Base-by-base conservation (phyloP, 2,113 vertebrate species). In the Suricata suricatta region DNA sequence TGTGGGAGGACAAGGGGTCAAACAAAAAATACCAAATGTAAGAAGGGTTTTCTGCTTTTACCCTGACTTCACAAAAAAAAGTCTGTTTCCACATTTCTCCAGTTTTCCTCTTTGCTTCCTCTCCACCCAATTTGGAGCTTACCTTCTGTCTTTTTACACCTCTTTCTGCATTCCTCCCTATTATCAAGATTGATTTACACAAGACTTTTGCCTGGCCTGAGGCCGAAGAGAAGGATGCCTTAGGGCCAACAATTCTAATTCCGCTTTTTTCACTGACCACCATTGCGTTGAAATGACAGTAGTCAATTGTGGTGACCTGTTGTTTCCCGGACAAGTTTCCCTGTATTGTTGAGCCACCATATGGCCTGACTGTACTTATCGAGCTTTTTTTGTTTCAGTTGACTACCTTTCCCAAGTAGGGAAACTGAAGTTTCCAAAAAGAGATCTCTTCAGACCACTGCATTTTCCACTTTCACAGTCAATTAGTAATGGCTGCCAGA, bases 391-490 rank as follows among this genome's bases (percentile, higher is more conserved):
- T 94, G 87, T 97, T 98, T 97, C 97, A 96, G 95, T 94, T 98
- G 96, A 98, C 98, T 98, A 98, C 97, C 96, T 98, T 98, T 97
- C 98, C 95, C 97, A 98, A 98, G 69, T 97, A 97, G 44, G 44
- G 44, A 47, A 47, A 47, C 81, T 97, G 97, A 97, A 97, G 98
- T 98, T 98, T 98, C 69, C 98, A 93, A 90, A 90, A 98, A 91
- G 96, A 97, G 95, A 98, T 97, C 97, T 98, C 98, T 96, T 98
- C 98, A 98, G 97, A 97, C 97, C 91, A 96, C 47, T 97, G 98
- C 97, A 90, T 98, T 98, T 98, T 97, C 98, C 96, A 98, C 96
- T 96, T 98, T 98, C 98, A 98, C 97, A 98, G 98, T 98, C 98
- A 96, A 98, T 98, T 98, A 98, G 97, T 97, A 98, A 98, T 96